phyloP scores from a whole-genome alignment of 2,888 invertebrate genomes.

The Pollenia amentaria region DNA sequence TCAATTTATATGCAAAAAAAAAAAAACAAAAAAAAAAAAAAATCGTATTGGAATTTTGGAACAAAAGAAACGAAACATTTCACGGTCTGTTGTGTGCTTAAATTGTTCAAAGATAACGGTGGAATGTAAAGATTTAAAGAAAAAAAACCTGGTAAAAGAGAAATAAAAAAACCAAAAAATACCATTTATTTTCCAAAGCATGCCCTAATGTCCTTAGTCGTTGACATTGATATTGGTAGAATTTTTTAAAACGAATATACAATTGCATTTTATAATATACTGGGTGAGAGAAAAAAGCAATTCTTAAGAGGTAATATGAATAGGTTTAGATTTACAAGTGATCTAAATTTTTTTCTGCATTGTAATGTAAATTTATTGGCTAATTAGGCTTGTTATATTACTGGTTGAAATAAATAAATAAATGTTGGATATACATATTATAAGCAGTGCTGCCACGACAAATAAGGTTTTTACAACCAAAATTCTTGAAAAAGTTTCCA shows the following conservation, averaged over 20 bases:
- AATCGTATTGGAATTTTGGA: background rate
- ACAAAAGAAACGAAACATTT: background rate
- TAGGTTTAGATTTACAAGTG: too few species aligned
- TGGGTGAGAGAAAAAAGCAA: background rate
- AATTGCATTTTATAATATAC: background rate
- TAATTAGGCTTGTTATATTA: too few species aligned
- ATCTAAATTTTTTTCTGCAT: too few species aligned
- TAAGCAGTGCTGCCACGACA: too few species aligned
- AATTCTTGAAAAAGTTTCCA: too few species aligned
- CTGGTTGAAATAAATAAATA: too few species aligned
- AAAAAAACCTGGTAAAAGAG: background rate
- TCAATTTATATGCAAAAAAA: slow-evolving; percentile 18
- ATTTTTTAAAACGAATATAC: background rate
- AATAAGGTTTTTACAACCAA: too few species aligned
- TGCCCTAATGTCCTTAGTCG: background rate
- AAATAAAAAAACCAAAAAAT: background rate
- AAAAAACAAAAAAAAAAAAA: background rate
- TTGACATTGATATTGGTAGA: background rate
- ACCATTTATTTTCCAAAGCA: background rate
- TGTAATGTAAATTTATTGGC: too few species aligned
- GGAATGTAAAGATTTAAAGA: background rate
- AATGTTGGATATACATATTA: too few species aligned
- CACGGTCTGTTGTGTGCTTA: background rate
- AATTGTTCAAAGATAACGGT: background rate
- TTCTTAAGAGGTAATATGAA: too few species aligned